Conservation (phyloP, 1,140 invertebrate species). For the Drosophila murphyi region DNA sequence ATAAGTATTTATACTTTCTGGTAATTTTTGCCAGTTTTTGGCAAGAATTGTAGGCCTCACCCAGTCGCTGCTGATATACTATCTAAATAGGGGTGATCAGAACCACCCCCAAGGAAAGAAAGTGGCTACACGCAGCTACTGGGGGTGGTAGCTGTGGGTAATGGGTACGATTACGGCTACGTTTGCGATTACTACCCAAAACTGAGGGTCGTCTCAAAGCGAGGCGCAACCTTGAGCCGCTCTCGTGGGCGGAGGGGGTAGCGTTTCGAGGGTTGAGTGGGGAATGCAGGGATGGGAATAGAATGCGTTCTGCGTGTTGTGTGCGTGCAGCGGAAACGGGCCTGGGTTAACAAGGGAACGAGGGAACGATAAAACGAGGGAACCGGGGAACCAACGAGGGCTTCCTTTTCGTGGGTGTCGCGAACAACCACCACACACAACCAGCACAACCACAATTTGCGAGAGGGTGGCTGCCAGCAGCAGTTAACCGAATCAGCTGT, state of each 20-base stretch:
- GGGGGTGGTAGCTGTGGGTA: slow-evolving; percentile 9
- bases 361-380: not conserved
- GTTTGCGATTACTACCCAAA: not conserved
- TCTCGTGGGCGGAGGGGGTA: not conserved
- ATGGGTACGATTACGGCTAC: not conserved
- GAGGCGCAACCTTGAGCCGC: slow-evolving; percentile 22
- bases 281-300: not conserved
- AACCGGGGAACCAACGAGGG: not conserved
- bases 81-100: slow-evolving; percentile 5
- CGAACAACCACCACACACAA: slow-evolving; percentile 5
- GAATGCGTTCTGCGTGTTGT: not conserved
- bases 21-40: slow-evolving; percentile 30
- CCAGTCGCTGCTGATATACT: not conserved
- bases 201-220: slow-evolving; percentile 13
- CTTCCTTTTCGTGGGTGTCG: slow-evolving; percentile 2
- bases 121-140: not conserved
- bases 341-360: slow-evolving; percentile 19
- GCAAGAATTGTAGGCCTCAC: slow-evolving; percentile 15
- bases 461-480: slow-evolving; percentile 6
- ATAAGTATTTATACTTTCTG: slow-evolving; percentile 8
- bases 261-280: not conserved
- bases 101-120: slow-evolving; percentile 11
- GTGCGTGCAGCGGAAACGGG: slow-evolving; percentile 5
- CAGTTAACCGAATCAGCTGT: slow-evolving; percentile 14
- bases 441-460: slow-evolving; percentile 10